phyloP scores from a whole-genome alignment of 92 coral and sea anemone species.

The Nematostella vectensis region DNA sequence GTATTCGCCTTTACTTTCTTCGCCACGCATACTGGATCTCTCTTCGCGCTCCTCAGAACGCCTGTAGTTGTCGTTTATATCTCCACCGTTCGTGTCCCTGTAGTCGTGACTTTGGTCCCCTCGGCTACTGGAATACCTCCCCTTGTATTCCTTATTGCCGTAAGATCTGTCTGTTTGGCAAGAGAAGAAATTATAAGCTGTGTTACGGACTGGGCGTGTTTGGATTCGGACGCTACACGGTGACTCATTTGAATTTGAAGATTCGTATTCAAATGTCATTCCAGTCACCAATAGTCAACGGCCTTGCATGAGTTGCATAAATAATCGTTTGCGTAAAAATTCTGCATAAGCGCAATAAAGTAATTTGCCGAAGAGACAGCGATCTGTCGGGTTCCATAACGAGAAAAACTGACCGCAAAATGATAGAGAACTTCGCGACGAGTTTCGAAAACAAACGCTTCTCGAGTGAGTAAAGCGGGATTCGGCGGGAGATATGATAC shows the following conservation, averaged over 20 bases:
- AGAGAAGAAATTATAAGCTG: conserved; percentile 10
- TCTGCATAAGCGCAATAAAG: conserved; percentile 62
- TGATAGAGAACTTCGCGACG: background rate
- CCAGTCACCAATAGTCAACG: conserved; percentile 2
- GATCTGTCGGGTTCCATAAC: background rate
- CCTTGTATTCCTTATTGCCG: conserved; percentile 10
- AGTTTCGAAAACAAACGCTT: no score
- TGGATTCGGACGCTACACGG: conserved; percentile 1
- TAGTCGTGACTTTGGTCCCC: conserved; percentile 6
- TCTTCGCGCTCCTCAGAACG: conserved; percentile 9
- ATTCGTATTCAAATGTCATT: conserved; percentile 1
- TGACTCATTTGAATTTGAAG: conserved; percentile 33
- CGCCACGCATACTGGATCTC: conserved; percentile 19
- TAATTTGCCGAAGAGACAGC: conserved; percentile 25
- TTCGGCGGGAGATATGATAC: no score
- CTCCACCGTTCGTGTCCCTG: conserved; percentile 20
- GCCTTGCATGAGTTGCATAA: background rate
- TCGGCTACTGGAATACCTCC: conserved; percentile 10
- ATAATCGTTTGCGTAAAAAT: background rate
- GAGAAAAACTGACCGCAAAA: background rate
- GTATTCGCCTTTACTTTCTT: conserved; percentile 17
- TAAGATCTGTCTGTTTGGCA: conserved; percentile 19
- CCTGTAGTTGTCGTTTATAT: conserved; percentile 9
- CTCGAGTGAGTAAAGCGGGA: background rate
- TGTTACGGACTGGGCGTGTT: conserved; percentile 1